Evolutionary conservation across 2,888 invertebrate species (phyloP).

Genomic region (Escarpia spicata): DNA sequence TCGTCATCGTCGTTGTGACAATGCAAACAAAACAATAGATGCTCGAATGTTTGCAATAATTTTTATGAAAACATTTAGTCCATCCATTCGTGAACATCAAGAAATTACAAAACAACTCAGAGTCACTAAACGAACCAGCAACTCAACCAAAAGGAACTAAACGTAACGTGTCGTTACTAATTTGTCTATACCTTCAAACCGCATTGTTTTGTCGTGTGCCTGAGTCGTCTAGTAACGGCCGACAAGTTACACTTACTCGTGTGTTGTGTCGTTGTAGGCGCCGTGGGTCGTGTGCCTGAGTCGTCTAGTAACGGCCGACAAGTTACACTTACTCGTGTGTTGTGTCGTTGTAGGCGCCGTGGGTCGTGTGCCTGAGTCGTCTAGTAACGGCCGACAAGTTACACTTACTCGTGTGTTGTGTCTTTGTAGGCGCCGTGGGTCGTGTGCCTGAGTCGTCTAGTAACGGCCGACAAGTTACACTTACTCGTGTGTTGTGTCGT

Average conservation of each 20-base stretch:
- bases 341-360: neutral
- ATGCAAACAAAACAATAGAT: too few species aligned
- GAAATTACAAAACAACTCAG: neutral
- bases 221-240: too few species aligned
- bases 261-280: too few species aligned
- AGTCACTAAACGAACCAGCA: neutral
- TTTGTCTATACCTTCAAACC: neutral
- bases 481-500: neutral
- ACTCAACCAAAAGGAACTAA: neutral
- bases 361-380: too few species aligned
- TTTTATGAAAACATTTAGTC: too few species aligned
- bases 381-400: too few species aligned
- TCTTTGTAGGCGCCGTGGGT: too few species aligned
- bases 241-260: too few species aligned
- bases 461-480: neutral
- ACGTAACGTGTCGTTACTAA: neutral
- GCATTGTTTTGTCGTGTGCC: neutral
- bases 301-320: neutral
- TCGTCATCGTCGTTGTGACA: too few species aligned
- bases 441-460: neutral
- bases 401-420: too few species aligned
- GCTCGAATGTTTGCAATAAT: too few species aligned
- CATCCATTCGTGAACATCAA: too few species aligned
- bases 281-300: neutral
- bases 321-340: neutral